Evolutionary conservation across 2,888 invertebrate species (phyloP).

Genomic region (Plusia festucae): DNA sequence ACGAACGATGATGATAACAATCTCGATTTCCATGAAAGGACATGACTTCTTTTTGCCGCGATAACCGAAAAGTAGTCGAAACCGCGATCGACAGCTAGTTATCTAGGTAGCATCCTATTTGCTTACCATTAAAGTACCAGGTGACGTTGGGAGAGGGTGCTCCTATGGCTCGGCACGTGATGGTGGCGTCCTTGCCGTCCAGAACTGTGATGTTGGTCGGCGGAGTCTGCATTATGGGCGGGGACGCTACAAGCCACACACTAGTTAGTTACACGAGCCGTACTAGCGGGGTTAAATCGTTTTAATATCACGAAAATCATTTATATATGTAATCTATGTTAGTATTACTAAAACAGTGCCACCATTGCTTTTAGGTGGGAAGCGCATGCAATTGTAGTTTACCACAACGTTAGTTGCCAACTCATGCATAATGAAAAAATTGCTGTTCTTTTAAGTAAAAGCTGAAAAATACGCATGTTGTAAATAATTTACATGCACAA

Average conservation of each 20-base stretch:
- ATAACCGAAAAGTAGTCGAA: no score
- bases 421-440: slow-evolving; percentile 4
- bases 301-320: slow-evolving; percentile 16
- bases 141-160: slow-evolving; percentile 97
- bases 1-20: no score
- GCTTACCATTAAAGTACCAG: slow-evolving; percentile 97
- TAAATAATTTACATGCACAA: not conserved
- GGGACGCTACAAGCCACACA: slow-evolving; percentile 93
- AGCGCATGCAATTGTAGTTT: slow-evolving; percentile 46
- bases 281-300: slow-evolving; percentile 58
- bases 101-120: slow-evolving; percentile 33
- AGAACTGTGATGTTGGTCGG: slow-evolving; percentile 96
- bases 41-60: no score
- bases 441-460: not conserved
- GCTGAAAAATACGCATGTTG: not conserved
- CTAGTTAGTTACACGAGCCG: slow-evolving; percentile 71
- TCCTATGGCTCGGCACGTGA: slow-evolving; percentile 96
- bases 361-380: slow-evolving; percentile 23
- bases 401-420: not conserved
- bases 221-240: slow-evolving; percentile 95
- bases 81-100: not conserved
- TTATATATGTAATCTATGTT: slow-evolving; percentile 17
- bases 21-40: no score
- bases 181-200: slow-evolving; percentile 97
- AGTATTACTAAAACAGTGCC: slow-evolving; percentile 32